A percentile compares a stretch with the other conserved stretches of the same genome.
phyloP scores from a whole-genome alignment of 2,113 vertebrate genomes.

The Hyperopisus bebe region DNA sequence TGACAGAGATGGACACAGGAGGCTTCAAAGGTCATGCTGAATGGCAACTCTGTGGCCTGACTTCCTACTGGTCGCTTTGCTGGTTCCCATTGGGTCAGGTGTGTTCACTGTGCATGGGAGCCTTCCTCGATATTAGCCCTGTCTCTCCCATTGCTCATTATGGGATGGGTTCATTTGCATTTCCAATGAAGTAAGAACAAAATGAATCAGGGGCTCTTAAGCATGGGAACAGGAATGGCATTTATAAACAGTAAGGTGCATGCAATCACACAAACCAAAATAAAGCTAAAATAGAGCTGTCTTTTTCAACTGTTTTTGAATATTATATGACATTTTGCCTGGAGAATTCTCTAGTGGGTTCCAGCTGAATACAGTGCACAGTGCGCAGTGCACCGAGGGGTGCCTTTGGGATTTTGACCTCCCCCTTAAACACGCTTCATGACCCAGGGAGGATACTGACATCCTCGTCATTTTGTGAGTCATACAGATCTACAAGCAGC shows the following conservation, averaged over 20 bases:
- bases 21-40: neutral
- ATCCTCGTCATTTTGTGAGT: neutral
- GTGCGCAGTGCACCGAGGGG: neutral
- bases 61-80: neutral
- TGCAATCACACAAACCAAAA: neutral
- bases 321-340: neutral
- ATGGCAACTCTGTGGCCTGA: neutral
- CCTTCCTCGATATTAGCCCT: neutral
- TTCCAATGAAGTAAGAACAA: neutral
- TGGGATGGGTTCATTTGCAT: neutral
- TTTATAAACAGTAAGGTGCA: neutral
- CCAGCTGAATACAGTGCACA: neutral
- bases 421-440: neutral
- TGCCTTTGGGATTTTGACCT: neutral
- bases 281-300: neutral
- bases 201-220: neutral
- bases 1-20: neutral
- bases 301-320: neutral
- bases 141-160: neutral
- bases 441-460: neutral
- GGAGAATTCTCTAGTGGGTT: neutral
- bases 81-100: neutral
- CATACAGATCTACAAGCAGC: neutral
- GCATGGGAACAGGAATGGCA: neutral
- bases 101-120: neutral